Base-by-base conservation (phyloP, 2,113 vertebrate species). In the Protomyctophum bolini region DNA sequence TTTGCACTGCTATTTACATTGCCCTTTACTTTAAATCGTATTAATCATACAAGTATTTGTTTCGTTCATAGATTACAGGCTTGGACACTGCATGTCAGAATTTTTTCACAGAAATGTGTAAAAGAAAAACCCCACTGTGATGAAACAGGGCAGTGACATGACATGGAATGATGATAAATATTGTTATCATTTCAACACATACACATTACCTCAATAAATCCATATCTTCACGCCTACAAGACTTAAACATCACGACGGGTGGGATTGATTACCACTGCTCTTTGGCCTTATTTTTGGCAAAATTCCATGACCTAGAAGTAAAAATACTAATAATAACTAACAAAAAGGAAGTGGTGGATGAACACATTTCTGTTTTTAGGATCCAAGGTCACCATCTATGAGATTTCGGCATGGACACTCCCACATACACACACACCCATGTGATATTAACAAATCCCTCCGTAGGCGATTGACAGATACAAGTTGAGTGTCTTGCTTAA, bases 301-400 rank as follows among this genome's bases (percentile, higher is more conserved):
- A 54, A 69, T 63, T 80, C 54, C 64, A 49, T 73, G 63, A 86
- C 58, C 0, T 0, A 8, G 5, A 12, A 4, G 6, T 0, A 0
- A 10, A 5, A 10, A 5, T 6, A 56, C 82, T 80, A 81, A 82
- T 80, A 81, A 88, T 89, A 83, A 52, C 4, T 15, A 6, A 6
- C 3, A 29, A 52, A 41, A 77, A 68, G 85, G 85, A 88, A 87
- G 86, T 86, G 77, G 6, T 41, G 51, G 10, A 11, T 29, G 33
- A 68, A 68, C 54, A 58, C 64, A 2, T 55, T 76, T 76, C 68
- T 58, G 50, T 75, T 68, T 74, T 62, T 68, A 10, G 75, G 61
- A 7, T 47, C 47, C 4, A 15, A 45, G 5, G 21, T 76, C 59
- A 63, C 1, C 14, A 11, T 70, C 9, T 71, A 70, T 21, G 64